Base-by-base conservation (phyloP, 2,797 vertebrate genomes). In the Microctenopoma stevenorrisi region DNA sequence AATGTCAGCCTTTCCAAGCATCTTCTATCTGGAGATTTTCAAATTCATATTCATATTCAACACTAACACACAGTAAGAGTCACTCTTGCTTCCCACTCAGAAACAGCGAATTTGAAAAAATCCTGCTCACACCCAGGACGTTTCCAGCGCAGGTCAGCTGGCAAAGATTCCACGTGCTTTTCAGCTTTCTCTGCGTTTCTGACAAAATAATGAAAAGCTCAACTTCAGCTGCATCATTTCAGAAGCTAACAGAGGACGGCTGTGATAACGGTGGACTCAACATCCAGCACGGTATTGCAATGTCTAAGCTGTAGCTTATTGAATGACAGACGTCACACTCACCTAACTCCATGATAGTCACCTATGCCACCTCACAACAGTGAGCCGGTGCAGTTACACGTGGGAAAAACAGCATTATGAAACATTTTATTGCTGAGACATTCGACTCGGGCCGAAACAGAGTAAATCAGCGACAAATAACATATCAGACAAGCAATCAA, bases 261-360 rank as follows among this genome's bases (percentile, higher is more conserved):
- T 76, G 71, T 59, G 78, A 80, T 84, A 87, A 88, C 88, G 85
- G 87, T 64, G 81, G 80, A 87, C 65, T 40, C 53, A 37, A 47
- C 72, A 63, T 73, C 50, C 86, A 84, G 74, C 63, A 49, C 77
- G 74, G 52, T 50, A 72, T 68, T 74, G 48, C 68, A 60, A 52
- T 52, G 67, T 70, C 59, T 74, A 59, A 55, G 69, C 18, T 13
- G 51, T 44, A 55, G 66, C 61, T 22, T 61, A 54, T 49, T 60
- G 72, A 77, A 64, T 84, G 77, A 78, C 15, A 9, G 35, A 72
- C 60, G 63, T 78, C 68, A 74, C 55, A 68, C 60, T 66, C 6
- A 1, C 61, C 67, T 26, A 10, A 35, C 28, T 49, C 61, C 64
- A 8, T 75, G 69, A 69, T 18, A 69, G 49, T 33, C 58, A 64